These are phyloP conservation scores for Hydrozoanthus gracilis DNA, from an alignment of 92 coral and sea anemone genomes.

Conservation along the genomic window DNA sequence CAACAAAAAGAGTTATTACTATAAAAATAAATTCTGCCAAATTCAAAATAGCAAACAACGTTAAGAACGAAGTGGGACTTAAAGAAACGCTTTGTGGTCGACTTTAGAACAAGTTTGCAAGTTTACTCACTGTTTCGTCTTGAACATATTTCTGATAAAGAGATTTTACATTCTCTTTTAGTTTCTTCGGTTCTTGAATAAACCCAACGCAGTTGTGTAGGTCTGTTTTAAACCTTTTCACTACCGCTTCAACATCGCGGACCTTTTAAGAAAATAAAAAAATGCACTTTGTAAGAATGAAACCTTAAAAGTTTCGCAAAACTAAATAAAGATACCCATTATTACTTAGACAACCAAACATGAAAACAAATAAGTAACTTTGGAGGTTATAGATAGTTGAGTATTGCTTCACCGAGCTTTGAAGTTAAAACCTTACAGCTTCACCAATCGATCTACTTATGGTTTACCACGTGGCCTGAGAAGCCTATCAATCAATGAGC, in stretches of 20 bases:
- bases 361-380: too few relatives aligned
- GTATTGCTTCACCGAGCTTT: too few relatives aligned
- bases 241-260: slow-evolving; percentile 96
- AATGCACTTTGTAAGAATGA: background rate
- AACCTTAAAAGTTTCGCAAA: too few relatives aligned
- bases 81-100: too few relatives aligned
- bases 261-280: slow-evolving; percentile 58
- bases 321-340: too few relatives aligned
- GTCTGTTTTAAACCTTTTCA: slow-evolving; percentile 96
- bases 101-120: background rate
- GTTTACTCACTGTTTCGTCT: slow-evolving; percentile 85
- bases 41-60: too few relatives aligned
- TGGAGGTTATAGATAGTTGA: too few relatives aligned
- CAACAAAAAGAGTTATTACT: too few relatives aligned
- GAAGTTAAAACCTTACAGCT: too few relatives aligned
- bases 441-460: background rate
- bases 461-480: background rate
- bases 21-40: too few relatives aligned
- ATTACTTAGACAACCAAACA: too few relatives aligned
- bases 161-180: slow-evolving; percentile 88
- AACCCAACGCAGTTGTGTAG: slow-evolving; percentile 97
- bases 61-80: too few relatives aligned
- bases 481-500: background rate
- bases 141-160: slow-evolving; percentile 95
- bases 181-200: slow-evolving; percentile 98